Base-by-base conservation (phyloP, 1,140 invertebrate genomes). In the Cyrtorhinus lividipennis region DNA sequence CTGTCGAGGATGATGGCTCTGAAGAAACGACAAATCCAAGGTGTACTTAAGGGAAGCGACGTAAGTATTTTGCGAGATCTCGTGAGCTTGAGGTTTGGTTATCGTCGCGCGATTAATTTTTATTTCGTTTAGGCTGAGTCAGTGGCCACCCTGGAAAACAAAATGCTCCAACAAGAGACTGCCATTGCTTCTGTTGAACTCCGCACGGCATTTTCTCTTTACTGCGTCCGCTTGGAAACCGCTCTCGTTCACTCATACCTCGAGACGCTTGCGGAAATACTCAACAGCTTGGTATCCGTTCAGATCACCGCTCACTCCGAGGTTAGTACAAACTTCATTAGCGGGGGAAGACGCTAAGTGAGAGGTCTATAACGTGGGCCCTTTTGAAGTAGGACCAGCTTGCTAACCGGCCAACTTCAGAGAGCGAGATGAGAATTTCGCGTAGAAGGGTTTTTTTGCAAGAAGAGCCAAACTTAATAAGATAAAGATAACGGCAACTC, bases 211-310 rank as follows among this genome's bases (percentile, higher is more conserved):
- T 86, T 82, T 71, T 85, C 83, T 30, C 72, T 87, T 3, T 81
- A 86, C 67, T 86, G 84, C 70, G 74, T 86, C 10, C 81, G 85
- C 68, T 80, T 85, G 79, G 84, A 87, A 71, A 85, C 84, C 0
- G 84, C 85, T 66, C 70, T 86, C 24, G 82, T 87, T 23, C 83
- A 85, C 67, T 78, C 80, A 1, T 80, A 86, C 70, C 73, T 86
- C 62, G 83, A 83, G 68, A 81, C 83, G 61, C 72, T 87, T 3
- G 81, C 80, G 1, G 77, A 80, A 3, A 78, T 85, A 27, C 68
- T 86, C 1, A 78, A 80, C 60, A 78, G 77, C 62, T 77, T 86
- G 63, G 79, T 83, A 1, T 76, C 75, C 62, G 78, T 84, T 15
- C 78, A 84, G 70, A 77, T 80, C 25, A 76, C 75, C 62, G 78